phyloP scores from a whole-genome alignment of 2,113 vertebrate genomes.

The Chunga burmeisteri region DNA sequence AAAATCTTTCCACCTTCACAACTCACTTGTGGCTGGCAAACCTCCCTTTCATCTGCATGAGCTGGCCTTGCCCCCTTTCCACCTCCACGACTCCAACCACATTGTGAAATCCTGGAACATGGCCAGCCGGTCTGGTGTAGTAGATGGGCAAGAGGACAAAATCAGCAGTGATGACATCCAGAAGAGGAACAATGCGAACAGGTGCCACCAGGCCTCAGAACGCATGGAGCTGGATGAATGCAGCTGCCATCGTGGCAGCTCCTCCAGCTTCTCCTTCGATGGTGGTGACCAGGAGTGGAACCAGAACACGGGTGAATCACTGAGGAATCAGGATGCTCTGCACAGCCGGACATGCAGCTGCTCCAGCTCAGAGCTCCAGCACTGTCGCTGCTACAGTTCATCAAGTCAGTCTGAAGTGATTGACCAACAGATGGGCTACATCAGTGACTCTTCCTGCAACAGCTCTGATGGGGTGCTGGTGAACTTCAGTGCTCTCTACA shows the following conservation, averaged over 20 bases:
- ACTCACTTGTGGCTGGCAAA: conserved; percentile 62
- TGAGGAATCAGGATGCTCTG: conserved; percentile 71
- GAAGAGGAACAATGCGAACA: conserved; percentile 30
- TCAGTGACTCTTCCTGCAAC: conserved; percentile 95
- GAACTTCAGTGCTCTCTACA: conserved; percentile 95
- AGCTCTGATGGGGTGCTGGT: conserved; percentile 93
- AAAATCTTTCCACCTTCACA: conserved; percentile 89
- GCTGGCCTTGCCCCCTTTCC: conserved; percentile 77
- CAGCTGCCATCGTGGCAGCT: conserved; percentile 63
- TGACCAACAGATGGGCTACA: conserved; percentile 85
- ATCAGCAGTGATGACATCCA: conserved; percentile 36
- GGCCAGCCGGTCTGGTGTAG: conserved; percentile 57
- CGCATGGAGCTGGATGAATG: conserved; percentile 81
- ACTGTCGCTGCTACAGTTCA: conserved; percentile 82
- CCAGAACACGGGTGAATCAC: conserved; percentile 75
- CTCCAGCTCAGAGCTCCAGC: conserved; percentile 71
- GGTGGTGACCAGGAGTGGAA: conserved; percentile 89
- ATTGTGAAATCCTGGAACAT: conserved; percentile 73
- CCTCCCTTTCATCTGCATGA: conserved; percentile 83
- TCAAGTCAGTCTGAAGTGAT: conserved; percentile 81
- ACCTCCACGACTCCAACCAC: conserved; percentile 73
- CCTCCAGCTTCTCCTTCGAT: conserved; percentile 87
- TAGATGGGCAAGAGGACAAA: conserved; percentile 78
- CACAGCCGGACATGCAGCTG: conserved; percentile 74
- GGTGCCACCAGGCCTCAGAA: conserved; percentile 44